Base-by-base conservation (phyloP, 2,888 invertebrate genomes). In the Ypsolopha sequella region DNA sequence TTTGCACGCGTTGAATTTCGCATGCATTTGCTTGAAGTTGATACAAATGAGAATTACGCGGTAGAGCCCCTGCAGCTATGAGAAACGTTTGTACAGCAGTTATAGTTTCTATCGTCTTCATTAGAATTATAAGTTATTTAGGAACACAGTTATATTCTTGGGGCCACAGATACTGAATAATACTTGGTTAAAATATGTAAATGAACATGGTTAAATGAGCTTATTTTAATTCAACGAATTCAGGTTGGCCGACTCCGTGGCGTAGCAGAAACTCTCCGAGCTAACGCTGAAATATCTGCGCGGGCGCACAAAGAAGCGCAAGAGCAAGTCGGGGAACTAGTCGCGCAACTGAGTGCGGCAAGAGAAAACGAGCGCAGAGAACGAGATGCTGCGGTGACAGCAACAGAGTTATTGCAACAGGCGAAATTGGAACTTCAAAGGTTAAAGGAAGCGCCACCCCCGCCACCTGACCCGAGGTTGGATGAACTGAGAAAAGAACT, bases 401-500 rank as follows among this genome's bases (percentile, higher is more conserved):
- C 89, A 33, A 85, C 86, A 11, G 89, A 89, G 57, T 65, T 92
- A 58, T 88, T 93, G 60, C 87, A 90, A 36, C 91, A 91, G 54
- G 80, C 93, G 52, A 91, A 91, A 55, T 76, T 81, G 54, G 93
- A 93, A 70, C 76, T 93, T 58, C 91, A 91, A 70, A 78, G 88
- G 53, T 74, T 92, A 58, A 85, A 91, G 52, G 88, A 89, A n/a
- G 92, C 91, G 65, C 77, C 82, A 9, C 84, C 87, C 6, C 88
- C 86, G 54, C 92, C 92, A 46, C 93, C 93, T 59, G 90, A 92
- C 55, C 89, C 93, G 55, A 89, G 93, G 67, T 88, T 93, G 55
- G 93, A 92, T 59, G 94, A 95, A 68, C 82, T 94, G 56, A 91
- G 91, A 70, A 89, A 90, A 62, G 93, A 95, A 75, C 88, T 96